Base-by-base conservation (phyloP, 2,797 vertebrate species). In the Sciurus vulgaris region DNA sequence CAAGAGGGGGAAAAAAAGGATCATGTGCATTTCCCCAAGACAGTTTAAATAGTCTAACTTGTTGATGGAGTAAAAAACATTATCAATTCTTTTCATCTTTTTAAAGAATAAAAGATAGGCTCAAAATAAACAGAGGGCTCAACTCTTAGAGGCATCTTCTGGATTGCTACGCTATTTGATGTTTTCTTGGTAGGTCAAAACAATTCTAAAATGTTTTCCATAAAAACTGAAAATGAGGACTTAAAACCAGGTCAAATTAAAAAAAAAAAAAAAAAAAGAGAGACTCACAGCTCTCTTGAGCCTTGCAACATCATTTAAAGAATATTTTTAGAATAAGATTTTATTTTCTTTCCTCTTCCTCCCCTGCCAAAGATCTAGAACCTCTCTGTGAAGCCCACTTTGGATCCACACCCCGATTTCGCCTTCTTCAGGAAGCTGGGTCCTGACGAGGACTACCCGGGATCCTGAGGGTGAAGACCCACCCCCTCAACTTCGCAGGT, bases 1-100 rank as follows among this genome's bases (percentile, higher is more conserved):
- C 26, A 18, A 65, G 59, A 83, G 18, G 5, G 24, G 81, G 70
- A 67, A 59, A 84, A 65, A 92, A 14, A 82, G 26, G 41, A 93
- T 91, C 92, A 97, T 3, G 3, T 70, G 56, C 65, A 87, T 97
- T 97, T 98, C 94, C 26, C 69, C 81, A 94, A 89, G 70, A 95
- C 18, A 73, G 38, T 97, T 87, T 91, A 92, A 91, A 65, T 85
- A 96, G 51, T 85, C 89, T 95, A 86, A 41, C 72, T 86, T 79
- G n/a, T 77, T 91, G 44, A 95, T 0, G 26, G 65, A 93, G 56
- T 18, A 4, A 51, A 78, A 4, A 69, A 65, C 15, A 18, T 35
- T 38, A 59, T 91, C 22, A 77, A 83, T 91, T 97, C 26, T 95
- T 73, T 74, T 65, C 30, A n/a, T 51, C 22, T 69, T 70, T 28